Conservation (phyloP, 1,140 invertebrate genomes). For the Protaetia brevitarsis region DNA sequence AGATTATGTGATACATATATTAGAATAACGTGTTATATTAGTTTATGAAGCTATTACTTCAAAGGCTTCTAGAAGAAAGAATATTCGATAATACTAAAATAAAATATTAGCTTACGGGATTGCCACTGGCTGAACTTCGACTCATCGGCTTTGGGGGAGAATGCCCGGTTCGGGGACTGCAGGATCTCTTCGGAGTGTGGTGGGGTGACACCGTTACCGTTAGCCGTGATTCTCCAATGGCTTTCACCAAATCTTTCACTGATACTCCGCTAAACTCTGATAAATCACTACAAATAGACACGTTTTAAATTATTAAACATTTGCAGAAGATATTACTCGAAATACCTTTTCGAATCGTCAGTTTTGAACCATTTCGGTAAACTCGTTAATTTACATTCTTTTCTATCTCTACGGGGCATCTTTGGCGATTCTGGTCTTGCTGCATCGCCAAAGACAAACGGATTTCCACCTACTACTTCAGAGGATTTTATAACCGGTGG, state of each 20-base stretch:
- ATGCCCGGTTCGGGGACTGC: conserved; percentile 52
- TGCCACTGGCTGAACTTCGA: conserved; percentile 59
- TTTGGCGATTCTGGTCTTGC: conserved; percentile 40
- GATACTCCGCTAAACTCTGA: conserved; percentile 72
- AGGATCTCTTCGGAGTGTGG: conserved; percentile 64
- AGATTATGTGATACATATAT: conserved; percentile 9
- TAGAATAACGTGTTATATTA: too few relatives aligned
- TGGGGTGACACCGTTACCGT: conserved; percentile 74
- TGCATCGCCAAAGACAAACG: conserved; percentile 57
- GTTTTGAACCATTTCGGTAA: conserved; percentile 70
- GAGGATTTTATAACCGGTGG: conserved; percentile 31
- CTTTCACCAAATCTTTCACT: conserved; percentile 76
- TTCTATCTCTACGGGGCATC: conserved; percentile 49
- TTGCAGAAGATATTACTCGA: neutral
- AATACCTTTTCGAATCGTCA: conserved; percentile 55
- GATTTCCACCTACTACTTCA: conserved; percentile 51
- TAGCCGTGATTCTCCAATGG: conserved; percentile 69
- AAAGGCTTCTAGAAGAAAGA: too few relatives aligned
- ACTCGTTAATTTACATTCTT: conserved; percentile 61
- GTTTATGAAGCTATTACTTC: too few relatives aligned
- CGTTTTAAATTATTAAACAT: conserved; percentile 4
- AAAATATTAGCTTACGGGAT: conserved; percentile 52
- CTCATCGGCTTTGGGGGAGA: conserved; percentile 54
- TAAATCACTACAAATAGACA: neutral
- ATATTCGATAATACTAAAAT: too few relatives aligned